phyloP scores from a whole-genome alignment of 2,797 vertebrate species.

The Furcifer pardalis region DNA sequence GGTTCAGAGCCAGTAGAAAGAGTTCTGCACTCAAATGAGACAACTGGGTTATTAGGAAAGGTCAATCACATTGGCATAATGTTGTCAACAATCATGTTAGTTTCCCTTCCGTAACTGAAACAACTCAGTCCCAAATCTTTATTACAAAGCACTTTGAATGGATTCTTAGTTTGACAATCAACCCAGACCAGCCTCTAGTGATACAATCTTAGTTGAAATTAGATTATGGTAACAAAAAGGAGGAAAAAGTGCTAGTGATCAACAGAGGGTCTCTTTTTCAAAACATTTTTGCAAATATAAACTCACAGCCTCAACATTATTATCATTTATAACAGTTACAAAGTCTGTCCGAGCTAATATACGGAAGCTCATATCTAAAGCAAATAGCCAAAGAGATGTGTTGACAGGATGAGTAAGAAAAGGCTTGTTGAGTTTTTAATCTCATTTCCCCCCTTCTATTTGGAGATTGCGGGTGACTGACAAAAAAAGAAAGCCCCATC shows the following conservation, averaged over 20 bases:
- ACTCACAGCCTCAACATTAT: background rate
- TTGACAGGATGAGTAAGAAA: background rate
- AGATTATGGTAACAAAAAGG: background rate
- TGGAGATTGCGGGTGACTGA: background rate
- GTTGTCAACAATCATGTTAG: slow-evolving; percentile 34
- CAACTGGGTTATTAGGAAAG: slow-evolving; percentile 20
- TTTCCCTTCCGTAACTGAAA: slow-evolving; percentile 17
- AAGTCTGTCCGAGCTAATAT: background rate
- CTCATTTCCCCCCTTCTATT: background rate
- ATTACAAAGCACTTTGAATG: slow-evolving; percentile 16
- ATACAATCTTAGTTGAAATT: background rate
- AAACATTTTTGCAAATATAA: background rate
- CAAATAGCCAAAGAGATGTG: background rate
- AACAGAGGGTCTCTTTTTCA: background rate
- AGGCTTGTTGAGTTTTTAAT: background rate
- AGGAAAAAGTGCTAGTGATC: no score
- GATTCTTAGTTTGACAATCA: slow-evolving; percentile 1
- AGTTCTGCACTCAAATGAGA: slow-evolving; percentile 10
- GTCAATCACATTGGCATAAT: slow-evolving; percentile 38
- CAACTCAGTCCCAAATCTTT: background rate
- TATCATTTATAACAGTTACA: background rate
- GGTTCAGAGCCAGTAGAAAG: slow-evolving; percentile 27
- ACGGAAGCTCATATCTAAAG: background rate
- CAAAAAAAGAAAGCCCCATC: no score
- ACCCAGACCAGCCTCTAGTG: background rate